Conservation (phyloP, 1,140 invertebrate genomes). For the Pseudoatta argentina region DNA sequence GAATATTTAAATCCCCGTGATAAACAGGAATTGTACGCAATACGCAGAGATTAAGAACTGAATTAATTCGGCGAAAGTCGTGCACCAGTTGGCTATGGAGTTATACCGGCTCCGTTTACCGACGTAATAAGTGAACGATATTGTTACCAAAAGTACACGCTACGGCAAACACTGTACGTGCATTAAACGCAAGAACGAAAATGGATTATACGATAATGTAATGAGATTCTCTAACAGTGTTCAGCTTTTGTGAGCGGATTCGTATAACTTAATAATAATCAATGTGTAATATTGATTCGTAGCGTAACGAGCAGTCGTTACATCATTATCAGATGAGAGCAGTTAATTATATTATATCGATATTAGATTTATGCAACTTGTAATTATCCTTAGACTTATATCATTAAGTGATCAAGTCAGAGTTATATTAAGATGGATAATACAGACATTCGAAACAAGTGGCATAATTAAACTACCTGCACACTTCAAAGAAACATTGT, state of each 20-base stretch:
- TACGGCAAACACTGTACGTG: not conserved
- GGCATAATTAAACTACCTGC: conserved; percentile 1
- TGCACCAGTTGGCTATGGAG: not conserved
- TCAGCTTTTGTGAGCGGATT: not conserved
- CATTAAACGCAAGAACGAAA: conserved; percentile 21
- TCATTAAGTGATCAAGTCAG: conserved; percentile 14
- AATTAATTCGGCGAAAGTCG: conserved; percentile 16
- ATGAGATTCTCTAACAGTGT: not conserved
- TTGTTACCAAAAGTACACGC: conserved; percentile 9
- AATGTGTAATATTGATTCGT: conserved; percentile 40
- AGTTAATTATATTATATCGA: not conserved
- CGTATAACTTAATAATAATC: conserved; percentile 41
- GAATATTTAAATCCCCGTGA: conserved; percentile 46
- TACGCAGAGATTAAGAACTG: conserved; percentile 40
- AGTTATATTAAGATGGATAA: conserved; percentile 16
- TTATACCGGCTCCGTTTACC: not conserved
- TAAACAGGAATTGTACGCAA: conserved; percentile 37
- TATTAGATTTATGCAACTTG: conserved; percentile 1
- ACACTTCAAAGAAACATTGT: not conserved
- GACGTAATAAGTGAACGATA: conserved; percentile 20
- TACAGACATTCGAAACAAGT: not conserved
- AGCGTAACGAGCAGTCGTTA: conserved; percentile 27
- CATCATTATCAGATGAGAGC: conserved; percentile 19
- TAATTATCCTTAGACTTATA: conserved; percentile 24
- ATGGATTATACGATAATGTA: not conserved